A percentile compares a stretch with the other conserved stretches of the same genome.
Evolutionary conservation across 2,113 vertebrate genomes (phyloP).

Genomic region (Beaufortia kweichowensis): DNA sequence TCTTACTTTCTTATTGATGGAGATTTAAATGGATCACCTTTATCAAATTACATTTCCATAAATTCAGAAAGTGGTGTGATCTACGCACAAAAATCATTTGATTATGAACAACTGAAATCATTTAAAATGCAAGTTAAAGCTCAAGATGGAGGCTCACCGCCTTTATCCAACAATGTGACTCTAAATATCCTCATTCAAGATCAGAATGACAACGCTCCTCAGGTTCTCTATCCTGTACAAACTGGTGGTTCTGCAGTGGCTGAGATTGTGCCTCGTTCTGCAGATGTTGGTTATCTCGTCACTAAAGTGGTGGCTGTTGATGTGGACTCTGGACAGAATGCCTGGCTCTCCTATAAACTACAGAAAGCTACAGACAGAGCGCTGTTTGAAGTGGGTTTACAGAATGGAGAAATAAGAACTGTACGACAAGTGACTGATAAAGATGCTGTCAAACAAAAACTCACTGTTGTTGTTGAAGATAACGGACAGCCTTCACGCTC

Average conservation of each 20-base stretch:
- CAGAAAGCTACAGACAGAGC: conserved; percentile 73
- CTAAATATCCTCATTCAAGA: conserved; percentile 73
- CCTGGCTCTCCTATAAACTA: conserved; percentile 79
- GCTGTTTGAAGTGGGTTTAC: conserved; percentile 74
- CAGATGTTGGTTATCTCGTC: conserved; percentile 75
- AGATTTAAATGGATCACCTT: conserved; percentile 61
- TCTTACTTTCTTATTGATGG: conserved; percentile 70
- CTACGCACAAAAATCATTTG: conserved; percentile 66
- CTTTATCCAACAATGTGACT: conserved; percentile 69
- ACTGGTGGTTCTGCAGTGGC: conserved; percentile 63
- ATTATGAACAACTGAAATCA: conserved; percentile 74
- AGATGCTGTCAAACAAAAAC: conserved; percentile 73
- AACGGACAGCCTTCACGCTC: conserved; percentile 73
- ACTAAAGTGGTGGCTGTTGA: conserved; percentile 74
- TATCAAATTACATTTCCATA: conserved; percentile 68
- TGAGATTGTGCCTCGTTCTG: conserved; percentile 75
- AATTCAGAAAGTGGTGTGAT: conserved; percentile 73
- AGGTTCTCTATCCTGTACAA: conserved; percentile 74
- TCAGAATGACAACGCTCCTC: conserved; percentile 78
- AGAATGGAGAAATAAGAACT: conserved; percentile 77
- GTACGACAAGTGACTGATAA: conserved; percentile 71
- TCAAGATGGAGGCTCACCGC: conserved; percentile 73
- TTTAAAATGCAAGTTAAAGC: conserved; percentile 68
- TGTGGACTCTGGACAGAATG: conserved; percentile 77
- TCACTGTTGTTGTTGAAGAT: conserved; percentile 74